Evolutionary conservation across 2,888 invertebrate genomes (phyloP).

Genomic region (Syritta pipiens): DNA sequence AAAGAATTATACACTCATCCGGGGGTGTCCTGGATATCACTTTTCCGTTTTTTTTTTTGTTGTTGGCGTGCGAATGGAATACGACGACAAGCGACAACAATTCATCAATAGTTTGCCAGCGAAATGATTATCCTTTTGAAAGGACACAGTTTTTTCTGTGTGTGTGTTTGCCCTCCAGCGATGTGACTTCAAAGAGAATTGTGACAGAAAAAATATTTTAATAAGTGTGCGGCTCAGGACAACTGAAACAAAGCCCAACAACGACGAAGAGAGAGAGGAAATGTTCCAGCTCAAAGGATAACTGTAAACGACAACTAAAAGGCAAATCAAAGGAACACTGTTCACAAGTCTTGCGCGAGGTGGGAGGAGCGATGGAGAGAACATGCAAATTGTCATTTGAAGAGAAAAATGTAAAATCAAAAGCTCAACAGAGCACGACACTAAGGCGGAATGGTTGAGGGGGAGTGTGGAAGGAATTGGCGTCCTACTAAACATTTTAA

Average conservation of each 20-base stretch:
- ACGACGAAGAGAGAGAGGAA: constrained; percentile 3
- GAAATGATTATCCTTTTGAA: constrained; percentile 41
- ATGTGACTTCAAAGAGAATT: constrained; percentile 47
- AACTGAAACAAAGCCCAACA: constrained; percentile 41
- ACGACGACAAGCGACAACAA: constrained; percentile 33
- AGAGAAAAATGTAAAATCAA: constrained; percentile 33
- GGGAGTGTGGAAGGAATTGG: constrained; percentile 3
- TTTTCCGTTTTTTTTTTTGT: constrained; percentile 14
- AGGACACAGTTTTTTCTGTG: neutral
- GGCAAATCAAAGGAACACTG: constrained; percentile 57
- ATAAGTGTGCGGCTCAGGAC: constrained; percentile 46
- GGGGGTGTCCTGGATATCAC: constrained; percentile 2
- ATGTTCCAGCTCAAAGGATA: constrained; percentile 52
- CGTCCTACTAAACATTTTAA: constrained; percentile 5
- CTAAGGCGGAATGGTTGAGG: neutral
- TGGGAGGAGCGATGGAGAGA: neutral
- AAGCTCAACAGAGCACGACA: constrained; percentile 20
- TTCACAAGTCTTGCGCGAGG: constrained; percentile 5
- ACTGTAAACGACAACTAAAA: constrained; percentile 67
- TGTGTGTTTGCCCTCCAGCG: constrained; percentile 28
- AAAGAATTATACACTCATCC: constrained; percentile 1
- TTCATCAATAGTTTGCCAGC: constrained; percentile 57
- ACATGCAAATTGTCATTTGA: constrained; percentile 45
- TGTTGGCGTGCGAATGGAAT: constrained; percentile 7
- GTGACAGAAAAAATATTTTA: constrained; percentile 38